phyloP scores from a whole-genome alignment of 2,113 vertebrate genomes.

The Apteryx mantelli region DNA sequence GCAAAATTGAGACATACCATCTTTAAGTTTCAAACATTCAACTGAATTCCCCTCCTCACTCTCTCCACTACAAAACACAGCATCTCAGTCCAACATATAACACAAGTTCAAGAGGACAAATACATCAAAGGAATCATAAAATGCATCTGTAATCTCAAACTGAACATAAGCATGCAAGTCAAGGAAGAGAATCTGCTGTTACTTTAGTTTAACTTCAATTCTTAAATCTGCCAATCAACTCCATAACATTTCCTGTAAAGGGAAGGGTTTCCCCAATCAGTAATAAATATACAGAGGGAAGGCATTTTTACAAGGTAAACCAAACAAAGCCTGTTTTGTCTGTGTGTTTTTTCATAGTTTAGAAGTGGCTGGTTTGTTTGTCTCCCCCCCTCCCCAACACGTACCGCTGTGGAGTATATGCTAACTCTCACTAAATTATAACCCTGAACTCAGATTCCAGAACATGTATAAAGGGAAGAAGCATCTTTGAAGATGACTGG shows the following conservation, averaged over 20 bases:
- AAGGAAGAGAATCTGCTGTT: not conserved
- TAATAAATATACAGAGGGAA: not conserved
- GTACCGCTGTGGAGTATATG: not conserved
- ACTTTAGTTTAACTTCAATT: not conserved
- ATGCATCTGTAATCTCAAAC: not conserved
- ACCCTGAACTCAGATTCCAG: not conserved
- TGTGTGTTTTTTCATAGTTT: not conserved
- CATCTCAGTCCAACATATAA: not conserved
- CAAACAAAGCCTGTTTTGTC: not conserved
- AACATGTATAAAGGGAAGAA: not conserved
- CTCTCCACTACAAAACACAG: not conserved
- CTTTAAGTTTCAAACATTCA: not conserved
- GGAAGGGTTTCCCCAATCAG: not conserved
- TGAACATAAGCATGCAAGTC: not conserved
- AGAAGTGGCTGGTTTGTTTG: not conserved
- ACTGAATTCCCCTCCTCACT: not conserved
- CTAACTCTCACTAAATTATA: not conserved
- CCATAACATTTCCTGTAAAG: not conserved
- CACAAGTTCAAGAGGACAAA: not conserved
- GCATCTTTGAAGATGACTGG: not conserved
- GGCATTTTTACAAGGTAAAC: not conserved
- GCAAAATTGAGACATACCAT: not conserved
- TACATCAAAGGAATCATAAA: not conserved
- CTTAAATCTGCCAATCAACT: not conserved
- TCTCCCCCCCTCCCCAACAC: too few species aligned